Evolutionary conservation across 2,113 vertebrate genomes (phyloP).

Genomic region (Cnemophilus loriae): DNA sequence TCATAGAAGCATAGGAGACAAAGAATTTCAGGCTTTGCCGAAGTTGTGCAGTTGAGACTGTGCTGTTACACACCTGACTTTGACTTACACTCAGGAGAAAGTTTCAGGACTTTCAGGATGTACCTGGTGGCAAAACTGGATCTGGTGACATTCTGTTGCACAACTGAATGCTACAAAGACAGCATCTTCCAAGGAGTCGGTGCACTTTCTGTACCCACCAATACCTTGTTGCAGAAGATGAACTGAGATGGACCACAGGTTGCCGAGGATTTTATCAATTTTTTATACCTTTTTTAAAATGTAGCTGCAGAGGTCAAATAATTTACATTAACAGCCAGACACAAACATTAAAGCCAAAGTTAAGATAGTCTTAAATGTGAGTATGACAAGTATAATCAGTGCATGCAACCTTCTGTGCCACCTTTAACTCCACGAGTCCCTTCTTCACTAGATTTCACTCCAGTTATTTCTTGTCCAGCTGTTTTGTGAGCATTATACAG

Average conservation of each 20-base stretch:
- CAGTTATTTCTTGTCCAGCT: background rate
- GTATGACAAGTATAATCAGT: background rate
- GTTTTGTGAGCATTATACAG: background rate
- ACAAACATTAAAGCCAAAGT: background rate
- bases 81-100: background rate
- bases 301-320: background rate
- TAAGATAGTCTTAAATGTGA: background rate
- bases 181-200: background rate
- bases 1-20: background rate
- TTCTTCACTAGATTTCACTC: background rate
- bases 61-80: background rate
- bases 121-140: background rate
- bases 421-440: background rate
- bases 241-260: background rate
- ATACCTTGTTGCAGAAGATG: background rate
- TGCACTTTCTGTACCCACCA: background rate
- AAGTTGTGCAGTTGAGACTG: background rate
- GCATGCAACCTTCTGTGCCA: background rate
- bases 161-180: background rate
- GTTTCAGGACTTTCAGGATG: background rate
- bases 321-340: background rate
- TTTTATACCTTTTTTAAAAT: background rate
- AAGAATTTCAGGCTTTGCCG: background rate
- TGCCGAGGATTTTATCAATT: background rate
- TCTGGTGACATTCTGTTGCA: background rate